Evolutionary conservation across 2,797 vertebrate species (phyloP), one percentile per base, ranked within the genome.

Genomic region (Ceryle rudis): DNA sequence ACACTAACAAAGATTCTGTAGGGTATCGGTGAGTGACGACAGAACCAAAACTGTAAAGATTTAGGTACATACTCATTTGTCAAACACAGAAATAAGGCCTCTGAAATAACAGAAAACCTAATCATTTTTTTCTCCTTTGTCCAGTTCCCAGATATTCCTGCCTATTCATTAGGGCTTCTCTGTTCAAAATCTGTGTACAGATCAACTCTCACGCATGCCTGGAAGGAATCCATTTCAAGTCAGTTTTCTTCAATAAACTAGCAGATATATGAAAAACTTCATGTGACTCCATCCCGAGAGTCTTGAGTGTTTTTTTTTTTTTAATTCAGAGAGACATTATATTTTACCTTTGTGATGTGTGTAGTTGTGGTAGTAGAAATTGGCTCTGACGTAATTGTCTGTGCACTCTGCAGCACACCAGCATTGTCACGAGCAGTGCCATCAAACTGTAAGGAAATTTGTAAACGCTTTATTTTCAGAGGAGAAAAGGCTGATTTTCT

Each of bases 331-430:
- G 37, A 73, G 6, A 47, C 26, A 52, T 11, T 12, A 62, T 17
- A 35, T 73, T 52, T 96, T 98, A 99, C 99, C 99, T 99, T 99
- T 91, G 99, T 99, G 95, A 99, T 99, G 98, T 99, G 99, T 95
- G 99, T 99, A 85, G 99, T 99, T 57, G 99, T 99, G 11, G 99
- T 99, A 65, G 99, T 99, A 70, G 99, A 99, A 97, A 99, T 95
- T 31, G 99, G 99, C 97, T 99, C 99, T 28, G 99, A 99, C 65
- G 99, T 99, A 98, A 99, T 99, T 86, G 99, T 99, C 97, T 99
- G 99, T 86, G 99, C 99, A 2, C 99, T 99, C 98, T 99, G 98
- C 97, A 99, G 97, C 60, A 99, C 98, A 10, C 99, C 99, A 2
- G 98, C 98, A 94, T 99, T 99, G 9, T 98, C 97, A 29, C 98